phyloP scores from a whole-genome alignment of 2,113 vertebrate species.

The Hypocryptadius cinnamomeus region DNA sequence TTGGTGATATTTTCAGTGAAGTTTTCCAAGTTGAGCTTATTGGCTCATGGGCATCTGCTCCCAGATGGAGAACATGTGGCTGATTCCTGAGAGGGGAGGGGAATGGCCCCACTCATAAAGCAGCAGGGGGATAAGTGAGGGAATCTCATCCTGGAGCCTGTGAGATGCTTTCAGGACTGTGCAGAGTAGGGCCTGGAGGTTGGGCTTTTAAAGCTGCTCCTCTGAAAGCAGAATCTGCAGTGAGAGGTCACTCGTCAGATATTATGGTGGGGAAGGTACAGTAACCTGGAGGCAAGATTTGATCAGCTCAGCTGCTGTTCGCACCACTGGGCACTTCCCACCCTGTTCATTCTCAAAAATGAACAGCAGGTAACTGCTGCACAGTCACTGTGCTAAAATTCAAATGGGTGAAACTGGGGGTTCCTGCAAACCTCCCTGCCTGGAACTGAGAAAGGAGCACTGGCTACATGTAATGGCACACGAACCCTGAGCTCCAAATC shows the following conservation, averaged over 20 bases:
- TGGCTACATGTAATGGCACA: not conserved
- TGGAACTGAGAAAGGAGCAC: not conserved
- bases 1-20: constrained; percentile 24
- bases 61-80: constrained; percentile 56
- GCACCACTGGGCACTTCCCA: not conserved
- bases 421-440: not conserved
- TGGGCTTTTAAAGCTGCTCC: not conserved
- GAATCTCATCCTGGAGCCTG: not conserved
- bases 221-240: not conserved
- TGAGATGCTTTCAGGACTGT: not conserved
- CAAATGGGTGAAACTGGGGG: not conserved
- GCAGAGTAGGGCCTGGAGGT: not conserved
- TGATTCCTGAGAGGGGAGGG: not conserved
- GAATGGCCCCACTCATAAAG: not conserved
- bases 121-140: constrained; percentile 19
- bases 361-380: not conserved
- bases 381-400: not conserved
- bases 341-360: not conserved
- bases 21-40: constrained; percentile 40
- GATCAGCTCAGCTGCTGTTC: not conserved
- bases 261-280: not conserved
- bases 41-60: constrained; percentile 39
- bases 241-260: not conserved
- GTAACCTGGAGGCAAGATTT: constrained; percentile 5
- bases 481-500: not conserved